Evolutionary conservation across 2,113 vertebrate genomes (phyloP).

Genomic region (Microtus pennsylvanicus): DNA sequence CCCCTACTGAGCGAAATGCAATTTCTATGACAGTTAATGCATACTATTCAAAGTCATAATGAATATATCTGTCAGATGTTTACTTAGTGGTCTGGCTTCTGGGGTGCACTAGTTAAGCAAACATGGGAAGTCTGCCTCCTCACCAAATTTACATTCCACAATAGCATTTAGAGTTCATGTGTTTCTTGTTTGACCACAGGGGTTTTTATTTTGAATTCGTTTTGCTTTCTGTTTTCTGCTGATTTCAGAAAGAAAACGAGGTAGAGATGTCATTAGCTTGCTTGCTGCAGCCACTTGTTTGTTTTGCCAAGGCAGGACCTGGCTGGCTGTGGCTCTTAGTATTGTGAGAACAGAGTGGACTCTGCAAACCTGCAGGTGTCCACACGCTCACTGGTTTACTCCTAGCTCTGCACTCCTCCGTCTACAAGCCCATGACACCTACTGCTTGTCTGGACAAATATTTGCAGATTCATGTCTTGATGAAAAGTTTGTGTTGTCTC

Average conservation of each 20-base stretch:
- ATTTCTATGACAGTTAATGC: neutral
- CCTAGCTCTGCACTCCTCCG: neutral
- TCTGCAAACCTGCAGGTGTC: too few relatives aligned
- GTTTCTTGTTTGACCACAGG: neutral
- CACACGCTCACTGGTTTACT: neutral
- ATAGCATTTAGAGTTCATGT: neutral
- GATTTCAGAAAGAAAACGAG: neutral
- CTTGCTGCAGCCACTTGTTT: neutral
- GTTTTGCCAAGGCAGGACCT: neutral
- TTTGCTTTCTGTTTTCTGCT: neutral
- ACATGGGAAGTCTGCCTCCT: neutral
- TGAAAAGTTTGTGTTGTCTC: neutral
- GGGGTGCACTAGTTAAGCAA: neutral
- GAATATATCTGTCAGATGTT: neutral
- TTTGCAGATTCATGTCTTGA: neutral
- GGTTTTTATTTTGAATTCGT: neutral
- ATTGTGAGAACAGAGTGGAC: neutral
- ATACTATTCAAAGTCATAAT: neutral
- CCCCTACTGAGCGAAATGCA: neutral
- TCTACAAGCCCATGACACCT: neutral
- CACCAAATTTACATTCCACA: neutral
- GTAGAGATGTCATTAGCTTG: neutral
- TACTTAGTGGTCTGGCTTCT: neutral
- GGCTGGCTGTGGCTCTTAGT: neutral
- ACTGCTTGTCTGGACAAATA: neutral